phyloP scores from a whole-genome alignment of 2,113 vertebrate species.

The Turdus rufiventris region DNA sequence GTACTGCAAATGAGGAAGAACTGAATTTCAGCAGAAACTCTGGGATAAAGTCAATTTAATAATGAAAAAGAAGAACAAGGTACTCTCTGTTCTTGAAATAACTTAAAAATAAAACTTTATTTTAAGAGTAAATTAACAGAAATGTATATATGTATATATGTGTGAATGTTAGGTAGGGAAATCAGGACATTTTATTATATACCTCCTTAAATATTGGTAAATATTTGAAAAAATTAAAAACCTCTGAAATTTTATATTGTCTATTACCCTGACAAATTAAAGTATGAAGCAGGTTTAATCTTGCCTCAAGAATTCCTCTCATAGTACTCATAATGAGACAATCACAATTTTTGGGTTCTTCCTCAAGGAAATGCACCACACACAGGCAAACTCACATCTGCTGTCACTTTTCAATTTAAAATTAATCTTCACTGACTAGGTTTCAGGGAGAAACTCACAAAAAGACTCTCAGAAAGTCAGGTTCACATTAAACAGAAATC shows the following conservation, averaged over 20 bases:
- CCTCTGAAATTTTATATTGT: background rate
- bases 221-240: background rate
- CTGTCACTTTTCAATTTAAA: background rate
- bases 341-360: background rate
- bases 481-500: constrained; percentile 11
- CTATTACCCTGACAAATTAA: background rate
- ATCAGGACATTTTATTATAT: background rate
- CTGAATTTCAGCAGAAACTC: background rate
- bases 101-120: background rate
- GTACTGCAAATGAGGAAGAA: background rate
- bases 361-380: background rate
- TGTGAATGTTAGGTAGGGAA: background rate
- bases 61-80: background rate
- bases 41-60: background rate
- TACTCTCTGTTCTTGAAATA: background rate
- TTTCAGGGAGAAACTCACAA: background rate
- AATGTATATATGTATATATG: fast-evolving
- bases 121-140: background rate
- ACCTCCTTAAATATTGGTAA: background rate
- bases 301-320: background rate
- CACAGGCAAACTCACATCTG: background rate
- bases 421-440: background rate
- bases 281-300: background rate
- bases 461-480: constrained; percentile 18
- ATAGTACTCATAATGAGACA: background rate